Base-by-base conservation (phyloP, 92 coral and sea anemone genomes). In the Paramuricea clavata region DNA sequence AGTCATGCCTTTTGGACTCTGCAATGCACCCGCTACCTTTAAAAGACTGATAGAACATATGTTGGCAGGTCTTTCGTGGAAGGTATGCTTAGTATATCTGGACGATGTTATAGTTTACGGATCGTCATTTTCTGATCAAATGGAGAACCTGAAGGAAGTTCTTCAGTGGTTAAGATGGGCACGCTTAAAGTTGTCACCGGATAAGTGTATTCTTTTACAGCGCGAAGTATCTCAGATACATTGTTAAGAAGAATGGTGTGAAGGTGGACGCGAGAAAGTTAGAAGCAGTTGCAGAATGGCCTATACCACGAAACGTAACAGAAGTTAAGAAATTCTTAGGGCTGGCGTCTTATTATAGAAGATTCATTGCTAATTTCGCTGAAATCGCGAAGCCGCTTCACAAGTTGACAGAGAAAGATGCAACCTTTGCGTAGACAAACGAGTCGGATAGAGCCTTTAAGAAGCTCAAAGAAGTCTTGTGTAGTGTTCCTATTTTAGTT, bases 301-400 rank as follows among this genome's bases (percentile, higher is more conserved):
- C 80, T 17, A 47, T 86, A 17, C 78, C 71, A 79, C 64, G 12
- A 16, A 86, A 42, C 61, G 74, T 34, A 44, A 60, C 54, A 33
- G 86, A 80, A 68, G 81, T 87, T 32, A 87, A 86, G 82, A 78
- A 79, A 17, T 86, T 86, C 74, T 76, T 82, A 23, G 87, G 87
- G 62, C 83, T 82, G 65, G 91, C 88, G 69, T 82, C 91, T 49
- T 88, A 80, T 56, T 80, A 80, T 68, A 54, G 89, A 57, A 76
- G 91, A 33, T 89, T 89, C 67, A 43, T 69, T 34, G 74, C 89
- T 49, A 85, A 69, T 79, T 87, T 87, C 71, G 62, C 52, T 47
- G 52, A 47, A 47, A 47, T 78, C 23, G 83, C 85, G 6, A 78
- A 52, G 39, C 83, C 83, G 6, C 85, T 79, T 12, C 75, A 78